These are phyloP conservation scores for Daubentonia madagascariensis DNA, from an alignment of 2,113 vertebrate genomes.

Conservation along the genomic window DNA sequence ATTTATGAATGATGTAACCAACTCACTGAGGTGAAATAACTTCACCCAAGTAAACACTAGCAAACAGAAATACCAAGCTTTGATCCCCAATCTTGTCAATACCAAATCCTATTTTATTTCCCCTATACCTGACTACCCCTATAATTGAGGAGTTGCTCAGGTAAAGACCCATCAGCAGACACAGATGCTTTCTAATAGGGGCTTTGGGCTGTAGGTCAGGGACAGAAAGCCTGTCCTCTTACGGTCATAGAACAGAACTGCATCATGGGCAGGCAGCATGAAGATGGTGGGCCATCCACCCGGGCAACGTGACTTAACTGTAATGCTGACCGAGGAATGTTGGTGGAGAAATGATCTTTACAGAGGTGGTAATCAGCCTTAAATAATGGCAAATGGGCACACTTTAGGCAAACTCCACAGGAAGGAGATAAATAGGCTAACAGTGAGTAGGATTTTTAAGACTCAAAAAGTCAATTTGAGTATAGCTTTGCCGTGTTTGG, in stretches of 20 bases:
- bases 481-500: background rate
- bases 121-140: background rate
- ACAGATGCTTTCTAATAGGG: background rate
- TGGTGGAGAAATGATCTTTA: background rate
- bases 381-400: background rate
- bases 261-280: fast-evolving
- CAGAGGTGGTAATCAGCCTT: background rate
- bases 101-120: background rate
- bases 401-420: background rate
- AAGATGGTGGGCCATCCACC: fast-evolving
- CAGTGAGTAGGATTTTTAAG: background rate
- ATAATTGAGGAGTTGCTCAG: background rate
- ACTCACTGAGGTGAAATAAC: background rate
- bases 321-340: background rate
- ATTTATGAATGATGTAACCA: background rate
- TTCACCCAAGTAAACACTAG: background rate
- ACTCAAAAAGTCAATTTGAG: background rate
- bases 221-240: background rate
- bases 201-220: background rate
- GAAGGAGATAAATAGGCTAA: background rate
- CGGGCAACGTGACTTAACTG: background rate
- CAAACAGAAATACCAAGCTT: background rate
- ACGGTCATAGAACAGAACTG: background rate
- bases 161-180: background rate
- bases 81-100: background rate